phyloP scores from a whole-genome alignment of 2,888 invertebrate genomes.

The Anthrax anthrax region DNA sequence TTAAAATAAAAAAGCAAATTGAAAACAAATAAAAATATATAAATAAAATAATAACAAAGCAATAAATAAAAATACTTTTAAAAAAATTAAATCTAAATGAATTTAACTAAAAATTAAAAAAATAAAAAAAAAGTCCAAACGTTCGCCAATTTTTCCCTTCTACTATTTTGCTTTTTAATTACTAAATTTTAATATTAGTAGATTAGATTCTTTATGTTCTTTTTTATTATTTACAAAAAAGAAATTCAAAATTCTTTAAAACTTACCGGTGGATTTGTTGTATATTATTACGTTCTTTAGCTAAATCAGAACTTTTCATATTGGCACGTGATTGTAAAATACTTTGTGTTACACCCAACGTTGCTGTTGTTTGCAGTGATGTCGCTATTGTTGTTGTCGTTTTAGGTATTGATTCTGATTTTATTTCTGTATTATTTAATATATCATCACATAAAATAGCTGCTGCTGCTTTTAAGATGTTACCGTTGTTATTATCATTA shows the following conservation, averaged over 20 bases:
- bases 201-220: no score
- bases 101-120: neutral
- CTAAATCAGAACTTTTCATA: constrained; percentile 23
- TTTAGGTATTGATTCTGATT: neutral
- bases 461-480: no score
- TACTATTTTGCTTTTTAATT: no score
- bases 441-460: no score
- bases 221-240: no score
- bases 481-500: neutral
- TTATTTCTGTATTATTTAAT: no score
- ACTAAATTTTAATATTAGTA: no score
- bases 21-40: neutral
- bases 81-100: neutral
- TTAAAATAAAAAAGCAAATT: neutral
- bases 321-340: constrained; percentile 23
- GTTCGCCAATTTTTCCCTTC: no score
- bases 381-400: constrained; percentile 4
- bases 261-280: constrained; percentile 23
- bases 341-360: no score
- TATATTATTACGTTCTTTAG: constrained; percentile 23
- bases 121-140: neutral
- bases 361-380: no score
- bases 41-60: neutral
- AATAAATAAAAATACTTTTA: neutral
- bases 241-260: neutral